Percentiles rank a stretch among this genome's conserved stretches.
phyloP scores from a whole-genome alignment of 2,113 vertebrate genomes.

The Ailuropoda melanoleuca region DNA sequence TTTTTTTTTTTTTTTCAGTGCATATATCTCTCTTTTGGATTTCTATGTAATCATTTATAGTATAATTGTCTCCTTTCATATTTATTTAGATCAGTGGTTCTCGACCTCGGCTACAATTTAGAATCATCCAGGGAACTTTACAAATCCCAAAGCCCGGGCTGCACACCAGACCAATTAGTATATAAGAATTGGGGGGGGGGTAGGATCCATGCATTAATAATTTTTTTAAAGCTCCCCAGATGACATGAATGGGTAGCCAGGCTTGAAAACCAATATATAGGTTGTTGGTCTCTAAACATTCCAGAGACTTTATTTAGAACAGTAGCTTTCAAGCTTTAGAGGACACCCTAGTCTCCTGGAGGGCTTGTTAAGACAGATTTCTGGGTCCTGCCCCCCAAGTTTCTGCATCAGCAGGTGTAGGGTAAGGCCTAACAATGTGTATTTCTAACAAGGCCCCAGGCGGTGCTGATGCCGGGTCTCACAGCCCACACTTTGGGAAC shows the following conservation, averaged over 20 bases:
- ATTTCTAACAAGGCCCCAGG: background rate
- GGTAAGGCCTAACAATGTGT: background rate
- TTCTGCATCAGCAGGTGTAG: background rate
- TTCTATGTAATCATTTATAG: background rate
- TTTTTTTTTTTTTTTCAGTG: background rate
- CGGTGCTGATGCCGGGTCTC: background rate
- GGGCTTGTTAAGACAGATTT: background rate
- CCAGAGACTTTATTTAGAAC: background rate
- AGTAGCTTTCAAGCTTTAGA: background rate
- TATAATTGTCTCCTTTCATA: background rate
- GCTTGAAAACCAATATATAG: background rate
- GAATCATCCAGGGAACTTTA: background rate
- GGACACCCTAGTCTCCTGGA: background rate
- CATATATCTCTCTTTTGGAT: background rate
- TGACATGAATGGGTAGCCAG: background rate
- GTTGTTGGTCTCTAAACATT: background rate
- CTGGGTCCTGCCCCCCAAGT: too few relatives aligned
- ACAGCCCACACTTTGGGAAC: background rate
- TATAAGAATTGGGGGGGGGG: background rate
- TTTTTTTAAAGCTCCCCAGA: background rate
- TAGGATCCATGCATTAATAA: background rate
- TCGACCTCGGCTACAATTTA: background rate
- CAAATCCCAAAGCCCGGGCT: background rate
- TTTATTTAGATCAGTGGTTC: slow-evolving; percentile 32
- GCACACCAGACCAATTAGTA: background rate